Percentiles rank a stretch among this genome's conserved stretches.
These are phyloP conservation scores for Actinia equina DNA, from an alignment of 64 coral and sea anemone species.

Conservation along the genomic window DNA sequence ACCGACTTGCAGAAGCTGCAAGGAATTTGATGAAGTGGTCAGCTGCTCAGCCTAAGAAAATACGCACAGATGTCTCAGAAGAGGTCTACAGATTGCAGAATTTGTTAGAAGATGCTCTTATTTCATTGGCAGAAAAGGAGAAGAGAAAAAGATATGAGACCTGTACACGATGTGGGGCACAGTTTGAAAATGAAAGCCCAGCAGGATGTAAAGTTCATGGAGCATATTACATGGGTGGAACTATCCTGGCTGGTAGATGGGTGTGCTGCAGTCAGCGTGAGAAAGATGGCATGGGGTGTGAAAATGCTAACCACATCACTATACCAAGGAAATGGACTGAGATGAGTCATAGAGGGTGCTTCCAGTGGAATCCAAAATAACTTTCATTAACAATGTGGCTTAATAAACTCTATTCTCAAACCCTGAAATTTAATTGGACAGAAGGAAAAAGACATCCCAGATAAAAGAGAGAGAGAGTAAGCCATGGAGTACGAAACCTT, in stretches of 20 bases:
- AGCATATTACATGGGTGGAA: conserved; percentile 75
- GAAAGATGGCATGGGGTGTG: conserved; percentile 61
- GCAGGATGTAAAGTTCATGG: conserved; percentile 61
- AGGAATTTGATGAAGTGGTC: conserved; percentile 54
- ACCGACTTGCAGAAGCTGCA: conserved; percentile 56
- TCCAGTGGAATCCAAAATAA: conserved; percentile 56
- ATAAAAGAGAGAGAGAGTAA: too few species aligned
- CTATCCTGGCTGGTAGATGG: conserved; percentile 70
- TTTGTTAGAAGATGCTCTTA: conserved; percentile 60
- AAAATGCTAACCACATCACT: conserved; percentile 36
- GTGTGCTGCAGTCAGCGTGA: conserved; percentile 70
- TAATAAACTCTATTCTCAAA: neutral
- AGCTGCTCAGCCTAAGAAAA: conserved; percentile 17
- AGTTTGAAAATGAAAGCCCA: conserved; percentile 34
- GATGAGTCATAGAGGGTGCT: conserved; percentile 54
- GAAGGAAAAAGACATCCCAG: too few species aligned
- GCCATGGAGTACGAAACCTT: too few species aligned
- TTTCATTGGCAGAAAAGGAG: conserved; percentile 47
- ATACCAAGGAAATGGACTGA: conserved; percentile 31
- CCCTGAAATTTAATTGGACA: too few species aligned
- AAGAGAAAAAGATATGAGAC: conserved; percentile 50
- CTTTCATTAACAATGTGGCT: neutral
- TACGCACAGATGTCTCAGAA: conserved; percentile 54
- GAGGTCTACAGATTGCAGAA: conserved; percentile 56
- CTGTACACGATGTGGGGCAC: conserved; percentile 63